A percentile compares a stretch with the other conserved stretches of the same genome.
Conservation (phyloP, 2,888 invertebrate species). For the Chloromyia formosa region DNA sequence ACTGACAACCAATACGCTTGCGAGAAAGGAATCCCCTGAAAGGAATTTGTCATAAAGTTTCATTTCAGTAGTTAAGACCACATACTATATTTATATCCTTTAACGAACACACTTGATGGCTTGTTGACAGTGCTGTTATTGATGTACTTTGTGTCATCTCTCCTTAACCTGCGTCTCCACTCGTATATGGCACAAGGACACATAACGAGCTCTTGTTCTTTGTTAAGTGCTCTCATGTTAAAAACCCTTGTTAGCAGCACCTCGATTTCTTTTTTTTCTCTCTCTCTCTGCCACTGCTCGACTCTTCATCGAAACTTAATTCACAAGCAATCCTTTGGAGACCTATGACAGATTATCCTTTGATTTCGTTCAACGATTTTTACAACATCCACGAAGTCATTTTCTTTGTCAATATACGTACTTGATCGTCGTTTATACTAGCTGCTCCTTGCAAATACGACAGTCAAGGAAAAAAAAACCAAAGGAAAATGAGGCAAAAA, state of each 20-base stretch:
- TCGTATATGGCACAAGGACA: constrained; percentile 1
- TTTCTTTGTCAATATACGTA: not conserved
- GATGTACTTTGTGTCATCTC: not conserved
- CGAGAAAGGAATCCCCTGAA: not conserved
- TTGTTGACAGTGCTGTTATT: constrained; percentile 2
- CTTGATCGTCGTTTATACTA: too few relatives aligned
- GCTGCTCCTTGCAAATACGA: not conserved
- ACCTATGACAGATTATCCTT: constrained; percentile 43
- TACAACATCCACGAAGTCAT: not conserved
- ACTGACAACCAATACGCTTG: not conserved
- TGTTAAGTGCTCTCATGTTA: constrained; percentile 28
- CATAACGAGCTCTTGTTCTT: constrained; percentile 8
- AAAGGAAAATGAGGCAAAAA: not conserved
- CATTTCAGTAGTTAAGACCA: not conserved
- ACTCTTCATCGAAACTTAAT: constrained; percentile 24
- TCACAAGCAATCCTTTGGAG: constrained; percentile 30
- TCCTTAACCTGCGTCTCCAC: not conserved
- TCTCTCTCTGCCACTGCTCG: not conserved
- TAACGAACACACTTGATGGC: not conserved
- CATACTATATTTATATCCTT: not conserved
- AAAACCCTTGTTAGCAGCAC: constrained; percentile 36
- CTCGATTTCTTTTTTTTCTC: not conserved
- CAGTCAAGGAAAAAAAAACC: not conserved
- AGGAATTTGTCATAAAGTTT: not conserved
- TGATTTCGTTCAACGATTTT: constrained; percentile 33